Evolutionary conservation across 2,888 invertebrate species (phyloP), one percentile per base, ranked within the genome.

Genomic region (Cyclophora albipunctata): DNA sequence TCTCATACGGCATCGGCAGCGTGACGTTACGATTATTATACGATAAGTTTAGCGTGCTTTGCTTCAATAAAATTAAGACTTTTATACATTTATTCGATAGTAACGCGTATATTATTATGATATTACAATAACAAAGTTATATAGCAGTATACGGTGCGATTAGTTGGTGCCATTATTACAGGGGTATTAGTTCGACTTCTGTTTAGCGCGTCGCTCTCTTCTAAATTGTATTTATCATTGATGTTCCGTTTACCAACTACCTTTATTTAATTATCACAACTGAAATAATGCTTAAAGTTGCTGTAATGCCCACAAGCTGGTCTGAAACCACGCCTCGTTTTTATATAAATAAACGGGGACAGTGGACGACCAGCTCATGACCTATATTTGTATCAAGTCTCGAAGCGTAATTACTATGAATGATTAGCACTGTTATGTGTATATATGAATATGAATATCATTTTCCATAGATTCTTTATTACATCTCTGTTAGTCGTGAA

Each of bases 91-190:
- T 85, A 86, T 85, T 84, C 79, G 81, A 81, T 85, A 85, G 81
- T 78, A 78, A 76, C 78, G 83, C 43, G 43, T 43, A 43, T 43
- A 84, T 80, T 81, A 78, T 80, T 80, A 79, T 81, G 72, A 78
- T 82, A 81, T 83, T 74, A 77, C 78, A 78, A 78, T 86, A 84
- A 86, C 80, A 81, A 86, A 86, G 85, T 87, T 86, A 85, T 84
- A 83, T 87, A 86, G 81, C 87, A 85, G 88, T 86, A 85, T 84
- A 85, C 86, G 88, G 88, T 88, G 88, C 88, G 88, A 84, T 84
- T 82, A 84, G 86, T 87, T 87, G 88, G 88, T 88, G 88, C 88
- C 88, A 88, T 88, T 87, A 84, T 85, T 88, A 87, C 87, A 87
- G 86, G 85, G 87, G 85, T 83, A 82, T 84, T 81, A 81, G 84